Evolutionary conservation across 2,888 invertebrate genomes (phyloP), one percentile per base, ranked within the genome.

Genomic region (Lithophane semibrunnea): DNA sequence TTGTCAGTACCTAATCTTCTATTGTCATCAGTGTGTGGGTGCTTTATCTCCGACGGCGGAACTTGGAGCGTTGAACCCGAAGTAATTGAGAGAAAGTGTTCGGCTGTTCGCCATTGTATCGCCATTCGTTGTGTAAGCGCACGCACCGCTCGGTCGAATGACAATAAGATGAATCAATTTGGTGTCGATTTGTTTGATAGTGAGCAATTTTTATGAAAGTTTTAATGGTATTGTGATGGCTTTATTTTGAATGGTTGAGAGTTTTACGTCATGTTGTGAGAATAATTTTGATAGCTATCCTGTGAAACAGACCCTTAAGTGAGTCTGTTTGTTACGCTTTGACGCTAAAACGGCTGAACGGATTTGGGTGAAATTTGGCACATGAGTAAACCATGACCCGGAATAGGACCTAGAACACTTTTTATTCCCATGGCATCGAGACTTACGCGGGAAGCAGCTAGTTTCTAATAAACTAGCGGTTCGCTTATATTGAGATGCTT

Each of bases 71-170:
- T 86, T 88, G 89, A 87, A 84, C 89, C 82, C 79, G 16, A 73
- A 75, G 84, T 82, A 85, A 91, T 91, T 88, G 80, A 84, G 90
- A 83, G 90, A 90, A 90, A 90, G 91, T 84, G 87, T 80, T 84
- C 77, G 61, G n/a, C 29, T 56, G 24, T 67, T 79, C 73, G 80
- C 90, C 76, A 91, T 90, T 90, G 91, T 90, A 79, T 82, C 60
- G 80, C 87, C 60, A 80, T 79, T 83, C 65, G 82, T 90, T 90
- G 88, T 84, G 87, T 67, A 90, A 88, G 65, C 66, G 71, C 81
- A 76, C 78, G 78, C 84, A 84, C 60, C 16, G 61, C 18, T 60
- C 47, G 49, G 16, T 42, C 52, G 52, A n/a, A 21, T 61, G 73
- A 86, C 83, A 83, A 72, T 83, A 29, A 73, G 80, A 86, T 70